Percentiles rank a stretch among this genome's conserved stretches.
Conservation (phyloP, 2,888 invertebrate species). For the Torymus aiolomorphi region DNA sequence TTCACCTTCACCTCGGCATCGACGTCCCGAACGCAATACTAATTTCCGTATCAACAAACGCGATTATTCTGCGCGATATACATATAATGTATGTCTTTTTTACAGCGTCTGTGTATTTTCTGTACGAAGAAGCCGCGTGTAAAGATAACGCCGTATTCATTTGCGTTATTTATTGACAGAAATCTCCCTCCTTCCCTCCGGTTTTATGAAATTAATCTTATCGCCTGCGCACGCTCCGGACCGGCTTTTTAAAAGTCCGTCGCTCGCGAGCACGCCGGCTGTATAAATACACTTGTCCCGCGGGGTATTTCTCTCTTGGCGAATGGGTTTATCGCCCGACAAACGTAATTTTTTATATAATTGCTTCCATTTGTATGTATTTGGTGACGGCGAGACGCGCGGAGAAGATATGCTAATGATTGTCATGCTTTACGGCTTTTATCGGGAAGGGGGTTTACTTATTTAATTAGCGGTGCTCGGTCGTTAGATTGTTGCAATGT, state of each 20-base stretch:
- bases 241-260: no score
- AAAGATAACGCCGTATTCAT: slow-evolving; percentile 48
- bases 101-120: neutral
- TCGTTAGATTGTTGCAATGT: neutral
- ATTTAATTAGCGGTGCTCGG: neutral
- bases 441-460: neutral
- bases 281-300: slow-evolving; percentile 29
- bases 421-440: slow-evolving; percentile 12
- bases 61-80: slow-evolving; percentile 12
- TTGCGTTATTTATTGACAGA: slow-evolving; percentile 53
- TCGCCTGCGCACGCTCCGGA: slow-evolving; percentile 8
- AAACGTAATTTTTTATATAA: slow-evolving; percentile 51
- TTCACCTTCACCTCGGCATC: neutral
- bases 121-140: slow-evolving; percentile 31
- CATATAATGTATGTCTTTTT: slow-evolving; percentile 8
- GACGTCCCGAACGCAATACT: neutral
- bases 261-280: neutral
- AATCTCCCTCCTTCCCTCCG: neutral
- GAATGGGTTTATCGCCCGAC: slow-evolving; percentile 33
- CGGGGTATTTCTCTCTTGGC: slow-evolving; percentile 2
- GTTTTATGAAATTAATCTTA: slow-evolving; percentile 56
- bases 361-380: slow-evolving; percentile 45
- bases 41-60: slow-evolving; percentile 48
- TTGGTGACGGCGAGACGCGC: neutral
- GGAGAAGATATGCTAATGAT: slow-evolving; percentile 26